Evolutionary conservation across 2,113 vertebrate species (phyloP), one percentile per base, ranked within the genome.

Genomic region (Phrynosoma platyrhinos): DNA sequence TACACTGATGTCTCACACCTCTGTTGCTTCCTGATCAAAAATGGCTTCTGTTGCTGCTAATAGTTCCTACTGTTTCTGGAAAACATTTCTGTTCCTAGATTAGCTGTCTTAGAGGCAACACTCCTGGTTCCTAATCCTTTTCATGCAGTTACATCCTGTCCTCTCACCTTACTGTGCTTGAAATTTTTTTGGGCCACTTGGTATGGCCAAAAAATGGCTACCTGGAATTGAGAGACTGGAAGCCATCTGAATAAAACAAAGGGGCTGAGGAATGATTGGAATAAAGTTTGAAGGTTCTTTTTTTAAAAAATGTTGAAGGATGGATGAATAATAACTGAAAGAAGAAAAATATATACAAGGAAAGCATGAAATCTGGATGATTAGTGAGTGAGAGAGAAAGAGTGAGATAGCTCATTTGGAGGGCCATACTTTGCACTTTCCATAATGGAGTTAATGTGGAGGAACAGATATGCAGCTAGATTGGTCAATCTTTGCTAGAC

Each of bases 81-180:
- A 88, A 85, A 74, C 32, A 58, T 80, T 92, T 92, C 90, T 0
- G 0, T 79, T 91, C 83, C 91, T 89, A 90, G 79, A 90, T n/a
- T 90, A 90, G 55, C 9, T 30, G 69, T 86, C 87, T 92, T 64
- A 36, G 36, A 36, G 36, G 36, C 36, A 36, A 36, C 36, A 36
- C 36, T 79, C 84, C 0, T 90, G 87, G 82, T 92, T 62, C 78
- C 83, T 90, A 83, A 72, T 55, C 91, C 91, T 79, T 94, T 91
- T 90, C 89, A 52, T 87, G 21, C 62, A 91, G 91, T 92, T 90
- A 88, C 69, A 81, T 72, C 90, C 76, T 42, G 36, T 82, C 90
- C 75, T 83, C 72, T 89, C 71, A 52, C 87, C 86, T 85, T 88
- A 20, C 47, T 83, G 72, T 87, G 52, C 25, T 84, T 87, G 71